A percentile compares a stretch with the other conserved stretches of the same genome.
Conservation (phyloP, 2,888 invertebrate genomes). For the Myopa testacea region DNA sequence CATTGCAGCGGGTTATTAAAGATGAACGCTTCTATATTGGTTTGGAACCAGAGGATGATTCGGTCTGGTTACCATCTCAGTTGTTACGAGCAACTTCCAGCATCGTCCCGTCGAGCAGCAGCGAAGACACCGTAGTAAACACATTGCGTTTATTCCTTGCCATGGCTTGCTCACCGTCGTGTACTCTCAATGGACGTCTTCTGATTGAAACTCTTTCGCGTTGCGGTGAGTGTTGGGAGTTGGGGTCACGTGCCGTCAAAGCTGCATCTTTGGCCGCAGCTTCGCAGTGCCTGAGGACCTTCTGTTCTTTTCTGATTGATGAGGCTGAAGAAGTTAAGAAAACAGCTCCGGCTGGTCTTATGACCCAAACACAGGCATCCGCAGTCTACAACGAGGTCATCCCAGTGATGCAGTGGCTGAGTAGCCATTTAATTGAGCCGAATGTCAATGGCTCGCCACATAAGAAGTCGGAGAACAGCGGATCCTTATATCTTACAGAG, state of each 20-base stretch:
- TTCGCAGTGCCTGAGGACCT: slow-evolving; percentile 87
- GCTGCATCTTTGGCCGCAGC: slow-evolving; percentile 92
- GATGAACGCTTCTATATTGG: slow-evolving; percentile 93
- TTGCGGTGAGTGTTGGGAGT: slow-evolving; percentile 85
- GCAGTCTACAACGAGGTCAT: slow-evolving; percentile 91
- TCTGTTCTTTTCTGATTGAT: slow-evolving; percentile 80
- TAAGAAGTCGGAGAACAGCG: slow-evolving; percentile 65
- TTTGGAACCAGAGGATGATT: slow-evolving; percentile 91
- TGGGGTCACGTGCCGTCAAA: slow-evolving; percentile 82
- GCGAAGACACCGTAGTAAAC: slow-evolving; percentile 87
- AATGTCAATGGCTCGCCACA: slow-evolving; percentile 70
- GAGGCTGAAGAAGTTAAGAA: slow-evolving; percentile 71
- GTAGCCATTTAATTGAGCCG: slow-evolving; percentile 85
- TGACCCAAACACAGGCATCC: slow-evolving; percentile 74
- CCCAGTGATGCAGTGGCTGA: slow-evolving; percentile 89
- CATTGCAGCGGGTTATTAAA: slow-evolving; percentile 82
- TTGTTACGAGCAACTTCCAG: slow-evolving; percentile 83
- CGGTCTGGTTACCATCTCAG: slow-evolving; percentile 92
- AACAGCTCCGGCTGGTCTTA: slow-evolving; percentile 71
- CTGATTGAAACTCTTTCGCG: slow-evolving; percentile 88
- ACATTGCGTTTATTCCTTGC: slow-evolving; percentile 81
- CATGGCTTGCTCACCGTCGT: slow-evolving; percentile 87
- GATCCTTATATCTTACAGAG: slow-evolving; percentile 83
- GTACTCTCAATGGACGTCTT: slow-evolving; percentile 89
- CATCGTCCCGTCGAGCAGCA: slow-evolving; percentile 72